A percentile compares a stretch with the other conserved stretches of the same genome.
Conservation (phyloP, 1,140 invertebrate genomes). For the Drosophila albomicans region DNA sequence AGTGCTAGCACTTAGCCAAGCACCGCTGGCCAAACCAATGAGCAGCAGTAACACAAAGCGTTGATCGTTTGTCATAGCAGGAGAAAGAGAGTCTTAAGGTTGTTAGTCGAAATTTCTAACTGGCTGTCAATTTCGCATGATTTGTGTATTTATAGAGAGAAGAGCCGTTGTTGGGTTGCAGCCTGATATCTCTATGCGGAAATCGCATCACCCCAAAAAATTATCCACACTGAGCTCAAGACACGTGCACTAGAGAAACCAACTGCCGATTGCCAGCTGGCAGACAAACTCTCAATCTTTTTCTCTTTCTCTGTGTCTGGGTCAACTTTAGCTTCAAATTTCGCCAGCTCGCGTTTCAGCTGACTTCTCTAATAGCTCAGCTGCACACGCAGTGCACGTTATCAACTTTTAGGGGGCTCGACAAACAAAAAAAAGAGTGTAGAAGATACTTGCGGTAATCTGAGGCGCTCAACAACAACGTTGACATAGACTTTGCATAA, state of each 20-base stretch:
- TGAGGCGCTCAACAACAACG: neutral
- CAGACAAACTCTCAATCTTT: neutral
- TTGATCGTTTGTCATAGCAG: conserved; percentile 36
- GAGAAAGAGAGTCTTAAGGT: conserved; percentile 2
- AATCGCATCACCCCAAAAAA: conserved; percentile 25
- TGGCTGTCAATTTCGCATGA: conserved; percentile 5
- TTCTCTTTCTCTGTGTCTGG: conserved; percentile 13
- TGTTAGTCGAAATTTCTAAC: conserved; percentile 39
- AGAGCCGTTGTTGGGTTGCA: too few relatives aligned
- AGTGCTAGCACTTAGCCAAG: neutral
- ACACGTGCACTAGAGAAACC: conserved; percentile 19
- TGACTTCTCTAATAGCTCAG: neutral
- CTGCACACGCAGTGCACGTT: neutral
- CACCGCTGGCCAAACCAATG: conserved; percentile 15
- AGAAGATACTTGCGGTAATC: neutral
- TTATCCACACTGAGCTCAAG: conserved; percentile 1
- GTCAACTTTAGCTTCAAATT: conserved; percentile 28
- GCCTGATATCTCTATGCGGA: conserved; percentile 42
- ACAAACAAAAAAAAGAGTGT: neutral
- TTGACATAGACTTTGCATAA: neutral
- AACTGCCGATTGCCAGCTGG: conserved; percentile 23
- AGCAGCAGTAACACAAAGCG: conserved; percentile 40
- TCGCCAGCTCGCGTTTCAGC: neutral
- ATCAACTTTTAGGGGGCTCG: neutral
- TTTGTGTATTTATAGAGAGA: conserved; percentile 36